A percentile compares a stretch with the other conserved stretches of the same genome.
These are phyloP conservation scores for Podiceps cristatus DNA, from an alignment of 2,113 vertebrate genomes.

Conservation along the genomic window DNA sequence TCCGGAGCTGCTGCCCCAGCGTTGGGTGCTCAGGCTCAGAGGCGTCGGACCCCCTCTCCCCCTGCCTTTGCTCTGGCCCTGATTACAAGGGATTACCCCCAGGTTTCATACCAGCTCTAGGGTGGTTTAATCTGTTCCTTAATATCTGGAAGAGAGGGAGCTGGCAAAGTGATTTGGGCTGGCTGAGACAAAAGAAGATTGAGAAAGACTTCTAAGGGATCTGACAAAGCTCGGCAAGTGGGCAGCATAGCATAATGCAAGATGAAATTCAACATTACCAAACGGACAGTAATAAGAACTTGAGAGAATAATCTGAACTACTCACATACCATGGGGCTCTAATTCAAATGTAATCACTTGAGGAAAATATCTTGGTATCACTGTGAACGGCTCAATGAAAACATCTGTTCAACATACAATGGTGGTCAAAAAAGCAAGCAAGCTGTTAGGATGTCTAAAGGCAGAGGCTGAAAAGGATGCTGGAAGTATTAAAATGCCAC, in stretches of 20 bases:
- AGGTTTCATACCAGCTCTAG: constrained; percentile 35
- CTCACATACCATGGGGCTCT: background rate
- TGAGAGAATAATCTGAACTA: constrained; percentile 63
- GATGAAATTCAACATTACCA: constrained; percentile 51
- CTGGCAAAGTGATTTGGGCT: constrained; percentile 56
- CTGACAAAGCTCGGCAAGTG: constrained; percentile 54
- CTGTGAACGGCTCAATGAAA: constrained; percentile 27
- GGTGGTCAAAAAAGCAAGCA: constrained; percentile 41
- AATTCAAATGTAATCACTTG: constrained; percentile 64
- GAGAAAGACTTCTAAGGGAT: constrained; percentile 61
- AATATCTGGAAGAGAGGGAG: constrained; percentile 46
- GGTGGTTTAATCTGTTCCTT: constrained; percentile 61
- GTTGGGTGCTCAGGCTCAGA: background rate
- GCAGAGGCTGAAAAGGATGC: background rate
- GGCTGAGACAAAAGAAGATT: constrained; percentile 63
- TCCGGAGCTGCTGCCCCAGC: background rate
- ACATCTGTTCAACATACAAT: constrained; percentile 51
- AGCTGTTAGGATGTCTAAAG: background rate
- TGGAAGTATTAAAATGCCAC: background rate
- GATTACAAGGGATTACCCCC: constrained; percentile 50
- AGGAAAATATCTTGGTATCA: constrained; percentile 53
- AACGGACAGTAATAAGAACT: constrained; percentile 26
- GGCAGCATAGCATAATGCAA: constrained; percentile 34
- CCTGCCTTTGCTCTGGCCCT: background rate
- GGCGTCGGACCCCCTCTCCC: background rate